Evolutionary conservation across 2,888 invertebrate genomes (phyloP), one percentile per base, ranked within the genome.

Genomic region (Dasypolia templi): DNA sequence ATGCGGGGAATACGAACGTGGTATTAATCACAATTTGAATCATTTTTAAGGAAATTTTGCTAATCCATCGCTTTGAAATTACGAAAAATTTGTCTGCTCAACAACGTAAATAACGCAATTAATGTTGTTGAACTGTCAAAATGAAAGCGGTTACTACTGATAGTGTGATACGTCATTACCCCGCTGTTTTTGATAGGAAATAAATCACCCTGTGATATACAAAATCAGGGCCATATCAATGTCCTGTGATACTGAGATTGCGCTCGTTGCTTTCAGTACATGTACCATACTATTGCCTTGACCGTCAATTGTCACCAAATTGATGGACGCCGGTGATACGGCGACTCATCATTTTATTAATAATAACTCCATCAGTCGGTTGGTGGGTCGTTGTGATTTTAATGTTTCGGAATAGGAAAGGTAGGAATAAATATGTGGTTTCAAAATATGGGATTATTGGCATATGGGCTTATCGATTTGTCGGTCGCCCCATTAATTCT

Each of bases 261-360:
- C 44, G 59, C 55, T 44, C 51, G 39, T 14, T 65, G 70, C 64
- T 65, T 59, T 61, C 70, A 72, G 59, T 58, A 55, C 77, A 39
- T n/a, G 65, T 62, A 29, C 64, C 26, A 11, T 49, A 39, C n/a
- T 22, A 22, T 87, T 58, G 75, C 79, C 89, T 88, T 88, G 85
- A 82, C 87, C 76, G 79, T 78, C 86, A 88, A 87, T 88, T 88
- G 83, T 66, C 75, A 67, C 44, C 63, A 70, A 88, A 82, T 81
- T 86, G 80, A 80, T 77, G 67, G 75, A 71, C 75, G 75, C 32
- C 51, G 17, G 53, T 62, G 73, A n/a, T 44, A 17, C 3, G 12
- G 11, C 86, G 85, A 85, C 61, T 65, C 87, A 85, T 39, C 22
- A n/a, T 32, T 74, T 61, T 74, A 82, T 85, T 75, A 53, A 74